phyloP scores from a whole-genome alignment of 2,113 vertebrate species.

The Platycercus adscitus region DNA sequence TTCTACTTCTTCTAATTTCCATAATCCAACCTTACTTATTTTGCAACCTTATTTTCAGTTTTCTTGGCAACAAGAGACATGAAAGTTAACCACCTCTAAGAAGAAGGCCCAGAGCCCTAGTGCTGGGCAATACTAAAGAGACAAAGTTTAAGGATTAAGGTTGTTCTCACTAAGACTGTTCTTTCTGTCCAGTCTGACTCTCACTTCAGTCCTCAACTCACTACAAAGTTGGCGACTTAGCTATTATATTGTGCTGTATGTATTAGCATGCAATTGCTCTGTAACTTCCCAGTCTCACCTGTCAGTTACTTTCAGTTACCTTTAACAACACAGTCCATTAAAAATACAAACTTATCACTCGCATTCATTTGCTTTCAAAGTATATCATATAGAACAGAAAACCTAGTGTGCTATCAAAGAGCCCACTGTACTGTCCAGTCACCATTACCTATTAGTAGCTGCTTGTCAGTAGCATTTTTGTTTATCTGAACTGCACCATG shows the following conservation, averaged over 20 bases:
- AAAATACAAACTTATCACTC: neutral
- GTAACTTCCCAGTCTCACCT: neutral
- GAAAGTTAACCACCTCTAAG: neutral
- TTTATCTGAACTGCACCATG: neutral
- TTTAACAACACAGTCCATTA: neutral
- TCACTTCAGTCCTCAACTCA: neutral
- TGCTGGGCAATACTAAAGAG: neutral
- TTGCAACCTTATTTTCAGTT: neutral
- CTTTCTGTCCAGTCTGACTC: neutral
- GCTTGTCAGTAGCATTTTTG: neutral
- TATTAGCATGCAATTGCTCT: neutral
- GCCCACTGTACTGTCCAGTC: neutral
- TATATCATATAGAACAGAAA: neutral
- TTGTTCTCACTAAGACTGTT: neutral
- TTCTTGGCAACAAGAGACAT: neutral
- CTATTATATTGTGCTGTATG: accelerated
- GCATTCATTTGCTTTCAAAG: neutral
- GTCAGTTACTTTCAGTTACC: neutral
- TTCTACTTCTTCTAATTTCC: neutral
- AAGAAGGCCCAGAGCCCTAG: neutral
- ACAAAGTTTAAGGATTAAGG: neutral
- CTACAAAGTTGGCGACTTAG: neutral
- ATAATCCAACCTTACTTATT: neutral
- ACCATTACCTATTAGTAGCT: neutral
- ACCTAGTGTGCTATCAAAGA: neutral